Base-by-base conservation (phyloP, 1,140 invertebrate genomes). In the Lepidotrigona ventralis region DNA sequence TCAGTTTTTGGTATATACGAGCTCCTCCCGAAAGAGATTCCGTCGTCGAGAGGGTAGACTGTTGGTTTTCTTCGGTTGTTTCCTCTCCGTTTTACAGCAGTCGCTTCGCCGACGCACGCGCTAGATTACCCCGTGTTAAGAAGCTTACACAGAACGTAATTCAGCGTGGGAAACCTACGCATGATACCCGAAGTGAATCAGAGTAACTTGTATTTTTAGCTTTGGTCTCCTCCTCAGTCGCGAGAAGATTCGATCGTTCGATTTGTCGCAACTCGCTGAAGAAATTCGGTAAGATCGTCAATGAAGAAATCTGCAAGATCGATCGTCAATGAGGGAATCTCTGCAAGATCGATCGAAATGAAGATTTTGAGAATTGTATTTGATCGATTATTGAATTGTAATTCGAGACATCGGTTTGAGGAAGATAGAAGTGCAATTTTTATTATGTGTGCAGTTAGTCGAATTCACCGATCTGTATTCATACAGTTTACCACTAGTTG, bases 1-100 rank as follows among this genome's bases (percentile, higher is more conserved):
- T 29, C n/a, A n/a, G n/a, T 29, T 77, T 88, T 87, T 82, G 79
- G 82, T 79, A n/a, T n/a, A n/a, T n/a, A 81, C 12, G 14, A 84
- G 77, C 87, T 39, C 39, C 64, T 81, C 58, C 64, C 54, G 75
- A 2, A 19, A 11, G 23, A 60, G 76, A 66, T 82, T 72, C 54
- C 21, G 14, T 39, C 26, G 33, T 56, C n/a, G 58, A 5, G 66
- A 8, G 9, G 23, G 51, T 56, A 64, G 56, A 66, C 84, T 63
- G 60, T 33, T 54, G 29, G 33, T 23, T 69, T n/a, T 46, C 21
- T 69, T 14, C 21, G 6, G 21, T 23, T 46, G 21, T 46, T 46
- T 46, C n/a, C 21, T 21, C 19, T 3, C 0, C 9, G 21, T 68
- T 68, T 39, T 23, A n/a, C 14, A 39, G 58, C 58, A 39, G 46